Base-by-base conservation (phyloP, 2,888 invertebrate genomes). In the Conomelus anceps region DNA sequence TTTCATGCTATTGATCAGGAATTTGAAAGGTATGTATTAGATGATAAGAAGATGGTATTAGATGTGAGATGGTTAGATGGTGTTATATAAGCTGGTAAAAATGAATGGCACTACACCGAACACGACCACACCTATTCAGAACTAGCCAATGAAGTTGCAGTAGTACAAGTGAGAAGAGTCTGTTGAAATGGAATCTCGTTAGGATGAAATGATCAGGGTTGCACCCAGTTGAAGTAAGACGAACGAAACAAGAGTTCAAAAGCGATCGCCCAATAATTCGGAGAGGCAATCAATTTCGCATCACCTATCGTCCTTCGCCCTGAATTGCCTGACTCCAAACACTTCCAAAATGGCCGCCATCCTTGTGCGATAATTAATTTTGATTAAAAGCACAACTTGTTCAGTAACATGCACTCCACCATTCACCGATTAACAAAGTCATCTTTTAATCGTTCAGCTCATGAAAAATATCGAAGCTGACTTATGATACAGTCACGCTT, bases 341-440 rank as follows among this genome's bases (percentile, higher is more conserved):
- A n/a, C n/a, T n/a, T n/a, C 13, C 63, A 63, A 63, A 63, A 63
- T 63, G 63, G 63, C 63, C n/a, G 63, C 63, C 63, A n/a, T n/a
- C 63, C 63, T 63, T 63, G 63, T n/a, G 63, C 63, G 63, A 63
- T 63, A 63, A 63, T 63, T 63, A 63, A 63, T n/a, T 63, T 63
- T 63, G n/a, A 63, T 63, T 63, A 63, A 63, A 63, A 63, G 63
- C 63, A 63, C 63, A 63, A 63, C n/a, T 63, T 63, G 63, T n/a
- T 17, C 17, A 9, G 34, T 17, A 34, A 11, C 34, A 11, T 17
- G 17, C 34, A 34, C 34, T 63, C 63, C 63, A 3, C 41, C 63
- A n/a, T 63, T 63, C 63, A 7, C 63, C 86, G 86, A 86, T 86
- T 86, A 86, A 86, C 86, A 86, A 23, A 86, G 86, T 86, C 24